phyloP scores from a whole-genome alignment of 2,888 invertebrate species.

The Leucophenga maculata region DNA sequence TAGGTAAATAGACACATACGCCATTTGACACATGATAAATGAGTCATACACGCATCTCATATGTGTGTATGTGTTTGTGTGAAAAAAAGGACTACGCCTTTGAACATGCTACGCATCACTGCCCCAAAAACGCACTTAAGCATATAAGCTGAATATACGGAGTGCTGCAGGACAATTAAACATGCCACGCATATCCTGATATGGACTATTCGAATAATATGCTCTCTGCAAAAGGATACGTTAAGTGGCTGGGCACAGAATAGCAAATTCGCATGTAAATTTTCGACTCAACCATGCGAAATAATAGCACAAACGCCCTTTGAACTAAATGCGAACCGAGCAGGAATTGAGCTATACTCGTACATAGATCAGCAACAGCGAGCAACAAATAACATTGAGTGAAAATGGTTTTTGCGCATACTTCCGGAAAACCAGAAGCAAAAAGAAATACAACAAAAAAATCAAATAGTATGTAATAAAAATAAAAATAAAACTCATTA shows the following conservation, averaged over 20 bases:
- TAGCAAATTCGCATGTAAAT: constrained; percentile 18
- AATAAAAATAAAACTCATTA: constrained; percentile 53
- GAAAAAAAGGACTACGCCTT: background rate
- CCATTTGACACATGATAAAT: constrained; percentile 66
- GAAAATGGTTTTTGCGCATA: constrained; percentile 9
- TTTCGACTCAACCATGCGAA: constrained; percentile 15
- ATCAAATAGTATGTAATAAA: background rate
- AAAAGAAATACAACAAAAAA: background rate
- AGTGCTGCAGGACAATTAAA: background rate
- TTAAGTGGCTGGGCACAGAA: background rate
- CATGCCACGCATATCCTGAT: background rate
- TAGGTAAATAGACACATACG: constrained; percentile 39
- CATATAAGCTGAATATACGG: background rate
- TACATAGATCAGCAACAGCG: background rate
- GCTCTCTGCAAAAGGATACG: background rate
- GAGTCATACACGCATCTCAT: constrained; percentile 46
- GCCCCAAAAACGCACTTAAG: constrained; percentile 1
- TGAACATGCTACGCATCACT: constrained; percentile 7
- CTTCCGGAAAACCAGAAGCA: constrained; percentile 8
- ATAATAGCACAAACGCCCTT: constrained; percentile 19
- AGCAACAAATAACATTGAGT: constrained; percentile 14
- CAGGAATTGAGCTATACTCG: background rate
- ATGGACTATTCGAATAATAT: background rate
- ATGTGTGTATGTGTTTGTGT: too few relatives aligned
- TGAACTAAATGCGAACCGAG: background rate